Conservation (phyloP, 2,888 invertebrate genomes). For the Himalopsyche tibetana region DNA sequence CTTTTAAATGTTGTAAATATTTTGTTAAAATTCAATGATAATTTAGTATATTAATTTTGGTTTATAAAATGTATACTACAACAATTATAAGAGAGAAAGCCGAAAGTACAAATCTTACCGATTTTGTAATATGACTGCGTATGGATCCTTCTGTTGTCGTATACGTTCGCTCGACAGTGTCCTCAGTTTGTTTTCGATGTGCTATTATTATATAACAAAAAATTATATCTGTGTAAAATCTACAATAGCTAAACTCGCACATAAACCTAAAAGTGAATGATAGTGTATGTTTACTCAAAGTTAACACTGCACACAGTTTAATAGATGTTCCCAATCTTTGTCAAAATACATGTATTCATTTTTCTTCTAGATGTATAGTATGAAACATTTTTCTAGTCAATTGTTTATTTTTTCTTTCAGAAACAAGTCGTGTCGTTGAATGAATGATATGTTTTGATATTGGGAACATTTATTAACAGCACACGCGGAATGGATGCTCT, state of each 20-base stretch:
- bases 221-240: no score
- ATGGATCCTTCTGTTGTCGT: neutral
- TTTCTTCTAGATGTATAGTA: neutral
- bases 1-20: neutral
- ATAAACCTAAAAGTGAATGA: neutral
- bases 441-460: no score
- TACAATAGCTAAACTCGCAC: no score
- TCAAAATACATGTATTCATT: neutral
- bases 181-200: no score
- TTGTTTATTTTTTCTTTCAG: neutral
- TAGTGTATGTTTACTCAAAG: neutral
- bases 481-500: no score
- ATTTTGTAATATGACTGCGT: constrained; percentile 12
- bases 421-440: neutral
- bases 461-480: no score
- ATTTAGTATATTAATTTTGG: neutral
- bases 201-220: no score
- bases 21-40: neutral
- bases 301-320: neutral
- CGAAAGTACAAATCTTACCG: neutral
- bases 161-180: neutral
- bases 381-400: constrained; percentile 28
- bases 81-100: neutral
- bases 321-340: neutral
- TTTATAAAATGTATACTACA: neutral